These are phyloP conservation scores for Epirrhoe tristata DNA, from an alignment of 2,888 invertebrate genomes.

Conservation along the genomic window DNA sequence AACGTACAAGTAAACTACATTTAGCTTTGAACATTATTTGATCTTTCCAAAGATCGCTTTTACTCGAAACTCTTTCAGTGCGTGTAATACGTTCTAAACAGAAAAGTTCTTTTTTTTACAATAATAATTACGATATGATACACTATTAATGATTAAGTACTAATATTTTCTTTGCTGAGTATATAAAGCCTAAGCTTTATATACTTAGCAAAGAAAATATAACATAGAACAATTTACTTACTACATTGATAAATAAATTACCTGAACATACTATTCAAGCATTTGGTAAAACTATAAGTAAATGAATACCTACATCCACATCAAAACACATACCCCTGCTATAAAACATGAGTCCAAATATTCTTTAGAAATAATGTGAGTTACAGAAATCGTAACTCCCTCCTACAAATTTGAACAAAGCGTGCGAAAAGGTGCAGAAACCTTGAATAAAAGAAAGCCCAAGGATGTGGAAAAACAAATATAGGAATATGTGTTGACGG, in stretches of 20 bases:
- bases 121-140: no score
- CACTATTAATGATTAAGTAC: no score
- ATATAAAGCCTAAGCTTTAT: no score
- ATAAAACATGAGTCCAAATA: background rate
- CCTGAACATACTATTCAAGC: no score
- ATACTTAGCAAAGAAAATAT: no score
- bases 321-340: background rate
- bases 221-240: no score
- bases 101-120: no score
- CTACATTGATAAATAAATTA: no score
- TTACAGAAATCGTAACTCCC: slow-evolving; percentile 18
- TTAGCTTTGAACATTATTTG: background rate
- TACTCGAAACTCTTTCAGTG: background rate
- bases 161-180: no score
- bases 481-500: slow-evolving; percentile 50
- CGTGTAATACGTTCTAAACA: background rate
- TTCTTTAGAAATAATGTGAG: slow-evolving; percentile 1
- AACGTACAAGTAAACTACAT: background rate
- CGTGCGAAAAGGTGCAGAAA: slow-evolving; percentile 42
- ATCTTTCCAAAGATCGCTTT: background rate
- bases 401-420: slow-evolving; percentile 20
- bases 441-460: slow-evolving; percentile 49
- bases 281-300: no score
- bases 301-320: background rate
- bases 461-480: slow-evolving; percentile 42